These are phyloP conservation scores for Eleginops maclovinus DNA, from an alignment of 2,113 vertebrate genomes.

Conservation along the genomic window DNA sequence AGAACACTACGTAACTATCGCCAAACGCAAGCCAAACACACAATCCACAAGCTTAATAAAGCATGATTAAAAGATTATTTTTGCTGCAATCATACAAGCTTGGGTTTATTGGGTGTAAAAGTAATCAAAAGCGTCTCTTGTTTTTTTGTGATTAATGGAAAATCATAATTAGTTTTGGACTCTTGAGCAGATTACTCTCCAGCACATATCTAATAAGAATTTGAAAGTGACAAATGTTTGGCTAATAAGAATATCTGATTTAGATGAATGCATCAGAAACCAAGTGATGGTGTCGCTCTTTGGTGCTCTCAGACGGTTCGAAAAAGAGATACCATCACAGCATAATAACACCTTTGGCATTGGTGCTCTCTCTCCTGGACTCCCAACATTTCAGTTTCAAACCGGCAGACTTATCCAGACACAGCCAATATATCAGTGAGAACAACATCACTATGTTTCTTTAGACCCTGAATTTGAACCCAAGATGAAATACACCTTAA, in stretches of 20 bases:
- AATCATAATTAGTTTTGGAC: slow-evolving; percentile 65
- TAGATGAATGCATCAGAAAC: slow-evolving; percentile 35
- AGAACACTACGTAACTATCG: slow-evolving; percentile 40
- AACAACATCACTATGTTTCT: background rate
- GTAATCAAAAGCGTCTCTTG: slow-evolving; percentile 30
- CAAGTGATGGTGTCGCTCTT: slow-evolving; percentile 8
- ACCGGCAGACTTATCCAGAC: background rate
- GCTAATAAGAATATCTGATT: slow-evolving; percentile 48
- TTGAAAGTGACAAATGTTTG: slow-evolving; percentile 63
- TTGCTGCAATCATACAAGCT: slow-evolving; percentile 15
- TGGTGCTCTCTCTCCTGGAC: background rate
- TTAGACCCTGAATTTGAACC: slow-evolving; percentile 4
- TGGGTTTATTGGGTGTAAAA: slow-evolving; percentile 16
- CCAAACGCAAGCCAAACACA: slow-evolving; percentile 51
- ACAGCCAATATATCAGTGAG: background rate
- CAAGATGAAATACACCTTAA: too few relatives aligned
- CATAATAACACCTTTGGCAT: slow-evolving; percentile 13
- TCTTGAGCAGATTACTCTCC: slow-evolving; percentile 45
- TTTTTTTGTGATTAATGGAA: slow-evolving; percentile 62
- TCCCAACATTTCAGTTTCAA: background rate
- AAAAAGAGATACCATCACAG: slow-evolving; percentile 20
- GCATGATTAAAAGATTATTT: slow-evolving; percentile 11
- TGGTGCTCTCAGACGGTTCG: background rate
- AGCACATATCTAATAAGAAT: slow-evolving; percentile 58
- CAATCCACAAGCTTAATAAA: slow-evolving; percentile 39